Evolutionary conservation across 2,888 invertebrate genomes (phyloP).

Genomic region (Drosophila nigricruria): DNA sequence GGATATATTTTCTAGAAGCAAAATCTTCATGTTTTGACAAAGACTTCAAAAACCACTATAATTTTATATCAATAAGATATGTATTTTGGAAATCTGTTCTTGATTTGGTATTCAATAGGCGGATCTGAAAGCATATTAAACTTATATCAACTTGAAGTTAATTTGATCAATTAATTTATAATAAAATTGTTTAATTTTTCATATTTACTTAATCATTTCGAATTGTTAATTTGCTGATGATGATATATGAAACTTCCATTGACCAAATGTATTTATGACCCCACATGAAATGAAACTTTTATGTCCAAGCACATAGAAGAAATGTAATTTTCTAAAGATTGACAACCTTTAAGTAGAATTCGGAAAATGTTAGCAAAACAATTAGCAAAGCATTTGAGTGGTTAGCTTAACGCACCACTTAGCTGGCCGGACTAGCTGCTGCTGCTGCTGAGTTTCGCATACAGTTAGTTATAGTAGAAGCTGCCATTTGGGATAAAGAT

Average conservation of each 20-base stretch:
- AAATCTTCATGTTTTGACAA: not conserved
- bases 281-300: not conserved
- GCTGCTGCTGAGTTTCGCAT: constrained; percentile 1
- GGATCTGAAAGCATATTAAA: not conserved
- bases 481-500: constrained; percentile 38
- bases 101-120: not conserved
- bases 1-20: not conserved
- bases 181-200: not conserved
- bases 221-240: not conserved
- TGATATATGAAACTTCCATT: not conserved
- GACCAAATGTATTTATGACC: not conserved
- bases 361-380: constrained; percentile 42
- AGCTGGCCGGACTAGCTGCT: constrained; percentile 17
- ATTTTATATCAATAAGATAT: not conserved
- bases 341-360: constrained; percentile 11
- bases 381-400: constrained; percentile 53
- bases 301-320: not conserved
- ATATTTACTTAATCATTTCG: not conserved
- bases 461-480: constrained; percentile 17
- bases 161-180: not conserved
- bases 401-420: constrained; percentile 47
- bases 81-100: not conserved
- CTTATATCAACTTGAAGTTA: not conserved
- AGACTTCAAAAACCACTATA: not conserved
- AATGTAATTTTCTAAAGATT: constrained; percentile 12